Conservation (phyloP, 2,797 vertebrate species). For the Phylloscopus collybita region DNA sequence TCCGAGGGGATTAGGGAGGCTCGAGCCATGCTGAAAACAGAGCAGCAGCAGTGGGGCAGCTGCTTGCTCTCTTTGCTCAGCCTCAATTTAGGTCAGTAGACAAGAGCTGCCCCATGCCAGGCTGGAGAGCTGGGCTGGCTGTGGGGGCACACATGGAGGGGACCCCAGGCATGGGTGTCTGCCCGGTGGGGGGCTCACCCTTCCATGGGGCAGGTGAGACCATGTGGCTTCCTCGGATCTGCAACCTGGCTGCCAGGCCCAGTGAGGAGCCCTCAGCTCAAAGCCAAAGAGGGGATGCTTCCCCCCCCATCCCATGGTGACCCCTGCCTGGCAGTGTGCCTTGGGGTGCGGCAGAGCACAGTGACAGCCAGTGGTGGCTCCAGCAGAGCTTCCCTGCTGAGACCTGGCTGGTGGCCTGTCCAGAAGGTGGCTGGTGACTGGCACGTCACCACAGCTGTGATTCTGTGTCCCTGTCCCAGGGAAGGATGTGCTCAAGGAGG, state of each 20-base stretch:
- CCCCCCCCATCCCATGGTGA: accelerated
- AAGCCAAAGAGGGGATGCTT: neutral
- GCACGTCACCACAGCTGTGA: neutral
- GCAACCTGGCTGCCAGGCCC: neutral
- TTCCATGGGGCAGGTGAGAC: neutral
- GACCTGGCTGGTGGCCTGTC: neutral
- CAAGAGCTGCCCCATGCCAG: neutral
- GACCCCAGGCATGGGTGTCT: neutral
- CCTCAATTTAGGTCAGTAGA: slow-evolving; percentile 71
- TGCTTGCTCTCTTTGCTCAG: slow-evolving; percentile 70
- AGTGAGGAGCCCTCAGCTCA: neutral
- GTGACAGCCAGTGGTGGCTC: neutral
- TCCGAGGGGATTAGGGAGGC: slow-evolving; percentile 91
- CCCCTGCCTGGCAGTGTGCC: neutral
- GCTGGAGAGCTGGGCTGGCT: neutral
- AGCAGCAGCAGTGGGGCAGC: slow-evolving; percentile 74
- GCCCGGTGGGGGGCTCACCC: accelerated
- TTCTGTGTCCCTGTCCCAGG: neutral
- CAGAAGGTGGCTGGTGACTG: accelerated
- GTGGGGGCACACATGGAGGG: neutral
- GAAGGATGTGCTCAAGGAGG: neutral
- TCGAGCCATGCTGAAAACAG: slow-evolving; percentile 85
- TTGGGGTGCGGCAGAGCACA: accelerated
- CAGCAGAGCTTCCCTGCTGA: neutral
- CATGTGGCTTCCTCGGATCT: accelerated